Evolutionary conservation across 1,140 invertebrate species (phyloP), one percentile per base, ranked within the genome.

Genomic region (Scaptomyza montana): DNA sequence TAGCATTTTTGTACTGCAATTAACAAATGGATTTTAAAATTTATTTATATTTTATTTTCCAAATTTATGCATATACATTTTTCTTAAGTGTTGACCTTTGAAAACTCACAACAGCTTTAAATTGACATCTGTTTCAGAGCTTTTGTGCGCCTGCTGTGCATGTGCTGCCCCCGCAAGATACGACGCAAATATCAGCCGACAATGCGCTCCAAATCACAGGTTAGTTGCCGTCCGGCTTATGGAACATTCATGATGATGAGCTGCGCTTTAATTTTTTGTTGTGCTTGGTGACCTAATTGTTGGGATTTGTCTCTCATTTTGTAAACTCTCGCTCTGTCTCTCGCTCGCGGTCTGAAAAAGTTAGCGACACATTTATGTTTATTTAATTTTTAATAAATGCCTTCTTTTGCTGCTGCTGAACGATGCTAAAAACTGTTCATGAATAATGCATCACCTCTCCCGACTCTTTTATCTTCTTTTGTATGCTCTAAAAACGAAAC

Each of bases 171-270:
- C 1, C 93, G 95, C 51, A 94, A 95, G 80, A 94, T 96, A 76
- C 93, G 95, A 62, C 93, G 95, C 87, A 95, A 95, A 90, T 96
- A 96, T 92, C 95, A 96, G 80, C 95, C 95, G 12, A 95, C 95
- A 63, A 95, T 96, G 74, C 94, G 95, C 72, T 96, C 95, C 78
- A 96, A 96, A 71, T 96, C 95, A 74, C 96, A 96, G 95, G 96
- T 97, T 92, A 94, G 92, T 89, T 62, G 12, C 33, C 57, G 57
- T 66, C 62, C 68, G 66, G 47, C 57, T 61, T 45, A 39, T 25
- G 46, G 47, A 54, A 12, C 51, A 56, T 62, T 74, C 28, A 16
- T 49, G 12, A 25, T 36, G 13, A 36, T 36, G 13, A 36, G 45
- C 51, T 69, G 64, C 70, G 67, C 60, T 56, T 16, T 36, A 36